phyloP scores from a whole-genome alignment of 2,797 vertebrate genomes.

The Lagocephalus sceleratus region DNA sequence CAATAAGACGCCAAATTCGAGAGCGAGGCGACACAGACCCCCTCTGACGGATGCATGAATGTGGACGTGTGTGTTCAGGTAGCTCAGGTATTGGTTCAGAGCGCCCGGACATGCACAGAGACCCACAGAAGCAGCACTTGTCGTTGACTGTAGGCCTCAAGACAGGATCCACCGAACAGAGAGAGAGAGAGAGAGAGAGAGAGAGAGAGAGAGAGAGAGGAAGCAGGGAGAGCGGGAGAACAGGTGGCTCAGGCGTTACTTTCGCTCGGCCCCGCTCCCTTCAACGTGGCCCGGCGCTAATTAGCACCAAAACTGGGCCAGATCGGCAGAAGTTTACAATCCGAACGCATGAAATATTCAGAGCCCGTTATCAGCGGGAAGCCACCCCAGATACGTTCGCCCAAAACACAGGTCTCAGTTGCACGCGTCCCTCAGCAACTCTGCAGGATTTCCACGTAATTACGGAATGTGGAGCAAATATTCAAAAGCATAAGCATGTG shows the following conservation, averaged over 20 bases:
- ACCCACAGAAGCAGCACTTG: no score
- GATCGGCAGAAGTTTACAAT: constrained; percentile 61
- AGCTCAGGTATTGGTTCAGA: neutral
- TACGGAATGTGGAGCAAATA: no score
- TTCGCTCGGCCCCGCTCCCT: constrained; percentile 43
- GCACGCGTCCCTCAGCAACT: no score
- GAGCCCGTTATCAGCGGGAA: constrained; percentile 51
- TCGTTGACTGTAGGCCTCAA: neutral
- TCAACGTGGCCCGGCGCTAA: constrained; percentile 64
- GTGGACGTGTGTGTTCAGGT: constrained; percentile 18
- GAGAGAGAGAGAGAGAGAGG: neutral
- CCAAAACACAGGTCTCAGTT: no score
- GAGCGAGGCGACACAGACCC: constrained; percentile 40
- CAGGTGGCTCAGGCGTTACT: constrained; percentile 58
- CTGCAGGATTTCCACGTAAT: no score
- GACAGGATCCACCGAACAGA: neutral
- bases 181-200: constrained; percentile 3
- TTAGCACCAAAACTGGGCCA: constrained; percentile 73
- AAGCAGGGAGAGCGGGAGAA: constrained; percentile 29
- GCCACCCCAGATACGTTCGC: constrained; percentile 36
- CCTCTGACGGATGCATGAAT: constrained; percentile 31
- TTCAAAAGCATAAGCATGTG: no score
- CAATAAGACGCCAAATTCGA: constrained; percentile 71
- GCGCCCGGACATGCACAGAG: no score
- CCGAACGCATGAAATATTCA: constrained; percentile 70